Base-by-base conservation (phyloP, 2,113 vertebrate species). In the Phalacrocorax aristotelis region DNA sequence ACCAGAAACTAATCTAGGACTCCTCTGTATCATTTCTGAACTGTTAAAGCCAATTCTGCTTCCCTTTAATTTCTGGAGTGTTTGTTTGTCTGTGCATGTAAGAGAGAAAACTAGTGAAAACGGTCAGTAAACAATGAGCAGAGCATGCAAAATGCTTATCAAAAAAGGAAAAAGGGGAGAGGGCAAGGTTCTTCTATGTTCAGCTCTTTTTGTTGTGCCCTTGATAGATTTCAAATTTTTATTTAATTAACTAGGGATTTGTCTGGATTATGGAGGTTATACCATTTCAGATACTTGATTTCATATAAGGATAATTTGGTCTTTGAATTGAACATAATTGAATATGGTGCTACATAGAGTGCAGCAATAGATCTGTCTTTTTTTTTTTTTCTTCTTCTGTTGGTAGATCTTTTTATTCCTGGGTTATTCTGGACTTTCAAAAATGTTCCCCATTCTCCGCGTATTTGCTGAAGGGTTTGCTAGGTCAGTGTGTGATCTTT, bases 171-270 rank as follows among this genome's bases (percentile, higher is more conserved):
- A 36, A 5, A 4, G 10, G 21, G 10, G 16, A n/a, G 32, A 60
- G 23, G 25, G 23, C 40, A 60, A 64, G 44, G 34, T 17, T 83
- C 34, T 81, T 11, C 57, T 71, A 1, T 21, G 17, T 77, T 88
- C 40, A 61, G 36, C 62, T 83, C 22, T 54, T 87, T 83, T 77
- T 58, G 38, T 69, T 76, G 66, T 26, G 49, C 34, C 32, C 17
- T 54, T 54, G 68, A 19, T 66, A 54, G 62, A 46, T 71, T 92
- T 89, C 52, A 79, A 1, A 42, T 66, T 85, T 57, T 91, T 69
- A 48, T 85, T 91, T 87, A 74, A 93, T 91, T 89, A 87, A n/a
- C 21, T 76, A 26, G 23, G 40, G 72, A 58, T 93, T 95, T 91
- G 61, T 64, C 64, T 7, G 6, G 54, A 64, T 93, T 60, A 38